A percentile compares a stretch with the other conserved stretches of the same genome.
Conservation (phyloP, 64 coral and sea anemone species). For the Anthopleura sola region DNA sequence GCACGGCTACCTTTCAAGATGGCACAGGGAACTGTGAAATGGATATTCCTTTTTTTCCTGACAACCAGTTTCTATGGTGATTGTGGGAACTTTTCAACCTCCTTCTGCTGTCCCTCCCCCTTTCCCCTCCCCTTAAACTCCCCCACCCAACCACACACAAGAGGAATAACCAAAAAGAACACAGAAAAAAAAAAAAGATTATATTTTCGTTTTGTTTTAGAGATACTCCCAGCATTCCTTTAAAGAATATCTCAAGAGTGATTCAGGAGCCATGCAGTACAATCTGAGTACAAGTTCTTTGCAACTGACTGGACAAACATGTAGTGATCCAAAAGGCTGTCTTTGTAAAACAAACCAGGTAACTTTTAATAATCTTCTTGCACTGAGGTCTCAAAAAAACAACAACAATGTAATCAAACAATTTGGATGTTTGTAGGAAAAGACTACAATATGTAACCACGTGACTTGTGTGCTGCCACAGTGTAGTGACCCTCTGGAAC, state of each 20-base stretch:
- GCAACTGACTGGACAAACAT: background rate
- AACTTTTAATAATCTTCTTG: background rate
- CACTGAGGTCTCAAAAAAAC: too few species aligned
- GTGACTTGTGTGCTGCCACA: background rate
- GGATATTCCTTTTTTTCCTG: too few species aligned
- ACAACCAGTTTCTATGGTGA: too few species aligned
- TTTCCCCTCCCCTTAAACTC: too few species aligned
- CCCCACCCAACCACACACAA: too few species aligned
- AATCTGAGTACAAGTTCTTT: background rate
- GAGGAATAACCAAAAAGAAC: background rate
- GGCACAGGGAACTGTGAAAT: too few species aligned
- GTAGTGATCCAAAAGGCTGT: slow-evolving; percentile 2
- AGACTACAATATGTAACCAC: background rate
- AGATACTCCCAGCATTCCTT: background rate
- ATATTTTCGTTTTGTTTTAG: background rate
- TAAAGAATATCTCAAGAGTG: background rate
- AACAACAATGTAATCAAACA: too few species aligned
- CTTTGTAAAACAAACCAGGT: background rate
- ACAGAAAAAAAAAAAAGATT: background rate
- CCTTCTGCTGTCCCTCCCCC: too few species aligned
- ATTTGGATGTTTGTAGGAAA: background rate
- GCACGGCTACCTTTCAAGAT: too few species aligned
- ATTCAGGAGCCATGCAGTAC: slow-evolving; percentile 1
- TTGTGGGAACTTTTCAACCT: too few species aligned
- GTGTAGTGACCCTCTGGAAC: background rate